These are phyloP conservation scores for Morelia viridis DNA, from an alignment of 2,797 vertebrate species.

Conservation along the genomic window DNA sequence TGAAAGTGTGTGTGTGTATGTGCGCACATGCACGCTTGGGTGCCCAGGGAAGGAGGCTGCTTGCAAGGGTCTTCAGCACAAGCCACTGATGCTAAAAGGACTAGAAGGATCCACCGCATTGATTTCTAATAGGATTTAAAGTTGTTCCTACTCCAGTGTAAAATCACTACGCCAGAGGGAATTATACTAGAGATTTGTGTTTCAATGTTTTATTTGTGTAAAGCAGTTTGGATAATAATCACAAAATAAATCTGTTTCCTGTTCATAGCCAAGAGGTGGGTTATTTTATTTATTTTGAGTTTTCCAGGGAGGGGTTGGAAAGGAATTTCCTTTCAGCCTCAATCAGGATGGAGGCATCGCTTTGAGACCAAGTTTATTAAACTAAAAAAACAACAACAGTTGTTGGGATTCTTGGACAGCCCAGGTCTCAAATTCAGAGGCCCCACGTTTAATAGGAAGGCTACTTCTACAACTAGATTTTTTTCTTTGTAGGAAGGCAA, in stretches of 20 bases:
- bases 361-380: background rate
- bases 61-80: background rate
- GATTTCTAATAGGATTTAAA: background rate
- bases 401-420: background rate
- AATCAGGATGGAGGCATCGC: background rate
- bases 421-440: background rate
- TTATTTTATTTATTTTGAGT: background rate
- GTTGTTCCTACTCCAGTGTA: background rate
- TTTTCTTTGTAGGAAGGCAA: background rate
- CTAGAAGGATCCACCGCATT: background rate
- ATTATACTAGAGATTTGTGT: background rate
- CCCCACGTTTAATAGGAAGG: background rate
- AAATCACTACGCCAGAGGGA: background rate
- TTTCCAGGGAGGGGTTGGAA: background rate
- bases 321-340: background rate
- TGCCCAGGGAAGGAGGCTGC: background rate
- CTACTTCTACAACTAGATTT: background rate
- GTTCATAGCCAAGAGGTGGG: background rate
- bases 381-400: background rate
- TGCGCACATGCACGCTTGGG: background rate
- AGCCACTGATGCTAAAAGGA: background rate
- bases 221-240: background rate
- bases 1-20: background rate
- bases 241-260: background rate
- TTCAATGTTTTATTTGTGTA: background rate